Percentiles rank a stretch among this genome's conserved stretches.
These are phyloP conservation scores for Typhlomys cinereus DNA, from an alignment of 2,113 vertebrate genomes.

Conservation along the genomic window DNA sequence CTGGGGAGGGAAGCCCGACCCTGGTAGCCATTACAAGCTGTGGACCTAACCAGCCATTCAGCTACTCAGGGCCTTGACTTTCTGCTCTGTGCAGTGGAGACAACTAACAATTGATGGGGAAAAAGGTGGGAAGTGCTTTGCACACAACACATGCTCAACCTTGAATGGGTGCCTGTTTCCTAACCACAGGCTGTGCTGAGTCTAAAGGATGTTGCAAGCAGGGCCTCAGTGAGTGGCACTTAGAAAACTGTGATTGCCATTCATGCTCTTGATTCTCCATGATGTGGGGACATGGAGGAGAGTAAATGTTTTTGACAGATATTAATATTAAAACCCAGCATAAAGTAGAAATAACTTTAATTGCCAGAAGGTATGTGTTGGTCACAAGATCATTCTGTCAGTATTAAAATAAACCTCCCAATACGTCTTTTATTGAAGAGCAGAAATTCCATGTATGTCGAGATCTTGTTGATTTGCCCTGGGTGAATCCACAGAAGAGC, in stretches of 20 bases:
- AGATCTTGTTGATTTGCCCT: neutral
- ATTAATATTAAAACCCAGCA: neutral
- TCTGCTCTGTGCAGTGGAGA: neutral
- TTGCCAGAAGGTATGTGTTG: neutral
- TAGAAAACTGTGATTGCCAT: neutral
- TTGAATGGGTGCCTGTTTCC: neutral
- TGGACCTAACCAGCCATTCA: neutral
- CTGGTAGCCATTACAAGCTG: neutral
- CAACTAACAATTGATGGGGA: neutral
- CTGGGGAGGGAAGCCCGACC: neutral
- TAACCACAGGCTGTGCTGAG: neutral
- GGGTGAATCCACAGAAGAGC: neutral
- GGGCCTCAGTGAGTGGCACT: neutral
- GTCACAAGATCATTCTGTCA: neutral
- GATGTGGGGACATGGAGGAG: neutral
- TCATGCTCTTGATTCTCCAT: neutral
- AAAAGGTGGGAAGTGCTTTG: neutral
- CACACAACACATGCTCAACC: neutral
- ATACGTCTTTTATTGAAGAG: neutral
- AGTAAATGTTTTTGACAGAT: neutral
- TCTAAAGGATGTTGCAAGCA: neutral
- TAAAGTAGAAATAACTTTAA: conserved; percentile 3
- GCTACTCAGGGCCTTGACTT: neutral
- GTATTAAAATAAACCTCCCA: neutral
- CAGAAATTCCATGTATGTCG: neutral